Evolutionary conservation across 2,113 vertebrate species (phyloP).

Genomic region (Cariama cristata): DNA sequence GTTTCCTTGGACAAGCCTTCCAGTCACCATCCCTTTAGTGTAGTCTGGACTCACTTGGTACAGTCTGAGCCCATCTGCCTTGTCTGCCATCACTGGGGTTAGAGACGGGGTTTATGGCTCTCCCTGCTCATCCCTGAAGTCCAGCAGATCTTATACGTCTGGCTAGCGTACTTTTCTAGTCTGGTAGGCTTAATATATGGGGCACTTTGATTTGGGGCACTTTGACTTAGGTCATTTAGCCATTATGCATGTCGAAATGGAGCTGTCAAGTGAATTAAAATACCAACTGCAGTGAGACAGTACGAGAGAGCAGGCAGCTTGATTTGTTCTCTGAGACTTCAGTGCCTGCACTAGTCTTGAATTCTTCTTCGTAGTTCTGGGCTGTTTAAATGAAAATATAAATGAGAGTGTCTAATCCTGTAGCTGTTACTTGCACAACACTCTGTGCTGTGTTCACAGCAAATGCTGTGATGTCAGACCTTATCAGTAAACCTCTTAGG

Average conservation of each 20-base stretch:
- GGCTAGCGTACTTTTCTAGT: background rate
- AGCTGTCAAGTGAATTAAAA: background rate
- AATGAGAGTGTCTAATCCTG: background rate
- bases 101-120: background rate
- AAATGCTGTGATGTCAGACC: background rate
- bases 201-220: background rate
- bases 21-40: background rate
- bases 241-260: fast-evolving
- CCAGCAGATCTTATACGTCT: background rate
- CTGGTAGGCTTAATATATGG: background rate
- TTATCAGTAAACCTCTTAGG: background rate
- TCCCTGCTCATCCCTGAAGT: background rate
- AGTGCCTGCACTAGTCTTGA: background rate
- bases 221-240: background rate
- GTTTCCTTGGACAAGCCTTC: background rate
- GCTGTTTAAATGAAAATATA: background rate
- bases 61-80: background rate
- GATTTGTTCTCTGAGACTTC: background rate
- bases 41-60: background rate
- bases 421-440: background rate
- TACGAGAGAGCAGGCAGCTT: background rate
- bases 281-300: background rate
- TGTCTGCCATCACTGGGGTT: background rate
- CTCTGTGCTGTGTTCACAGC: background rate
- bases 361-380: background rate